Conservation (phyloP, 2,888 invertebrate genomes). For the Dasypogon diadema region DNA sequence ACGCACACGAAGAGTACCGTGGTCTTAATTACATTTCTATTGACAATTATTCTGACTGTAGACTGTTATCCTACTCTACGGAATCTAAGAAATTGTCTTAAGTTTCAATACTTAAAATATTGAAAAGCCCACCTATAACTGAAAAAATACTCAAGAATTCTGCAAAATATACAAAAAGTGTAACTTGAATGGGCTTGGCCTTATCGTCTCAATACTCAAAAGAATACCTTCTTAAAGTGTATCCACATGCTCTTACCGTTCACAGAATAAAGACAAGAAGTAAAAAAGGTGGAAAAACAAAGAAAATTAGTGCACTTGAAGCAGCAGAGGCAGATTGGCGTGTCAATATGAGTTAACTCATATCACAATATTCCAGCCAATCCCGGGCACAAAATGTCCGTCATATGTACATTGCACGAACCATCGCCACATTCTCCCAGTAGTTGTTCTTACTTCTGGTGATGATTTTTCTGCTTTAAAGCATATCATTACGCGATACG, state of each 20-base stretch:
- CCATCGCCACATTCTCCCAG: neutral
- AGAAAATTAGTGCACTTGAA: conserved; percentile 17
- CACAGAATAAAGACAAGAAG: conserved; percentile 3
- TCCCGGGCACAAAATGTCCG: conserved; percentile 20
- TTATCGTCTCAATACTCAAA: neutral
- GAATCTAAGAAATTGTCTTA: too few species aligned
- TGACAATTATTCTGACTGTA: too few species aligned
- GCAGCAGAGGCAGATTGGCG: conserved; percentile 2
- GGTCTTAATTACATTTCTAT: too few species aligned
- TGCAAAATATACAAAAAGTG: too few species aligned
- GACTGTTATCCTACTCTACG: too few species aligned
- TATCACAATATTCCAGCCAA: conserved; percentile 6
- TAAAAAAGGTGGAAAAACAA: conserved; percentile 27
- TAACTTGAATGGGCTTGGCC: neutral
- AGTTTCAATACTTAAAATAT: too few species aligned
- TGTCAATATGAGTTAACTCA: conserved; percentile 42
- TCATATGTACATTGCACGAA: neutral
- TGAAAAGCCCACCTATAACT: too few species aligned
- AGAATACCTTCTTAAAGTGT: neutral
- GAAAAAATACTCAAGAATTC: too few species aligned
- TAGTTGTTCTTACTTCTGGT: conserved; percentile 30
- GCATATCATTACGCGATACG: conserved; percentile 33
- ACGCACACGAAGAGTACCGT: too few species aligned
- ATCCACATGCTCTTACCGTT: neutral
- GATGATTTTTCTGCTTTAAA: conserved; percentile 43